Percentiles rank a stretch among this genome's conserved stretches.
Evolutionary conservation across 2,113 vertebrate species (phyloP).

Genomic region (Rhinopithecus roxellana): DNA sequence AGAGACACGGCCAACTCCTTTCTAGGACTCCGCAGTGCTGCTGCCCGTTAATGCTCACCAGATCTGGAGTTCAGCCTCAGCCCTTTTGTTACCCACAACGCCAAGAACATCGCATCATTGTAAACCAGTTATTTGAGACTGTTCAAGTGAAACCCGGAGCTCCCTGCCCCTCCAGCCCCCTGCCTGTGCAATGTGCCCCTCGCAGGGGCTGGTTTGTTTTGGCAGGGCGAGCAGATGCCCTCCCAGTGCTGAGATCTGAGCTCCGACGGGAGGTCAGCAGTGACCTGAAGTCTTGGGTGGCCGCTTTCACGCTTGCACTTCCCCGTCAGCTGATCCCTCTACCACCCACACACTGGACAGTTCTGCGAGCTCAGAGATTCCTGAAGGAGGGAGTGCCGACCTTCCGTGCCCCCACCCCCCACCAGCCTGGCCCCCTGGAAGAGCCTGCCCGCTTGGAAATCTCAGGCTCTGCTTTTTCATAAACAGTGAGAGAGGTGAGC

Average conservation of each 20-base stretch:
- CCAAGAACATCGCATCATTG: conserved; percentile 80
- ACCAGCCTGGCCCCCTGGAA: conserved; percentile 63
- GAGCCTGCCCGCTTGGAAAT: conserved; percentile 61
- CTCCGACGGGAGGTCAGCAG: conserved; percentile 79
- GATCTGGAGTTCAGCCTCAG: conserved; percentile 74
- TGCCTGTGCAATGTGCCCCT: conserved; percentile 75
- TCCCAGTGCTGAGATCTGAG: conserved; percentile 79
- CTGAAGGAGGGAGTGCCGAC: conserved; percentile 77
- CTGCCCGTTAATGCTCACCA: conserved; percentile 84
- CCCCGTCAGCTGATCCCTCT: conserved; percentile 85
- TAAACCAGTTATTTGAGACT: conserved; percentile 84
- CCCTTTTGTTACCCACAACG: not conserved
- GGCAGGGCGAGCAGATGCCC: conserved; percentile 88
- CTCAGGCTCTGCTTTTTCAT: conserved; percentile 67
- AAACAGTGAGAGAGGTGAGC: conserved; percentile 78
- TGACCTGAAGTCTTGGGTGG: conserved; percentile 89
- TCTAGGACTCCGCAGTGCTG: conserved; percentile 80
- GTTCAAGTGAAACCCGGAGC: conserved; percentile 82
- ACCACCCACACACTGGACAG: conserved; percentile 86
- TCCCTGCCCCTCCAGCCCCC: conserved; percentile 59
- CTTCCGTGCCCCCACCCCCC: conserved; percentile 72
- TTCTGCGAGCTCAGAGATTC: conserved; percentile 82
- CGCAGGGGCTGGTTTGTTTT: conserved; percentile 86
- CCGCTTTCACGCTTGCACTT: conserved; percentile 85
- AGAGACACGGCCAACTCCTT: conserved; percentile 60